Conservation (phyloP, 2,113 vertebrate species). For the Pantherophis guttatus region DNA sequence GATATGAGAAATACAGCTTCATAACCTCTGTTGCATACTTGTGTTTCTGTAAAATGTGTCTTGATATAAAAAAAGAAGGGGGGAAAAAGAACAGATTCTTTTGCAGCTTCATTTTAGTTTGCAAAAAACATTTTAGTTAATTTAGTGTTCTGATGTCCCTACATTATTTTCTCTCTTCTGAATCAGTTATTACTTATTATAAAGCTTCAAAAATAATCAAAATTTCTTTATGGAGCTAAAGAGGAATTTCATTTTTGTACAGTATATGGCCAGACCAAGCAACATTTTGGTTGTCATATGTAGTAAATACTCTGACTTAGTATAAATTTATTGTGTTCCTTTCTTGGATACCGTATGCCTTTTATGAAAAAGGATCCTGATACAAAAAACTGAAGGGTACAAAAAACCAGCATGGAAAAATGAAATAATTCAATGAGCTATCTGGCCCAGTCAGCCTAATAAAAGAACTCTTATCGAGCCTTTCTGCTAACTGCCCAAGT, state of each 20-base stretch:
- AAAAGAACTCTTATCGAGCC: background rate
- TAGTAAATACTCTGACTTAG: background rate
- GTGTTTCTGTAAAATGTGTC: background rate
- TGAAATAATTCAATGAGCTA: background rate
- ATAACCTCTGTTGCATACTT: background rate
- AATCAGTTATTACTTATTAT: background rate
- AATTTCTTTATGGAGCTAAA: background rate
- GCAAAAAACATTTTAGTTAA: background rate
- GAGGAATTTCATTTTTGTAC: background rate
- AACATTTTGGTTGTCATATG: background rate
- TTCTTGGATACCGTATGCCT: background rate
- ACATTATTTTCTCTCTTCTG: background rate
- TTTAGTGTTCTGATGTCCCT: background rate
- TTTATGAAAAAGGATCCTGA: background rate
- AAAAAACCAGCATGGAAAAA: background rate
- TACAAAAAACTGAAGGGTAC: background rate
- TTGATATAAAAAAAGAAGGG: background rate
- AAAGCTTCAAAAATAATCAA: background rate
- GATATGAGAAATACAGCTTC: constrained; percentile 37
- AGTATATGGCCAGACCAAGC: background rate
- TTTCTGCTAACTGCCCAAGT: background rate
- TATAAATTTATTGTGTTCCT: background rate
- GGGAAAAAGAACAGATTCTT: background rate
- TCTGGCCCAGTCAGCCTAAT: background rate
- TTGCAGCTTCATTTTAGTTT: constrained; percentile 2